Evolutionary conservation across 2,888 invertebrate genomes (phyloP), one percentile per base, ranked within the genome.

Genomic region (Zygogramma bicolorata): DNA sequence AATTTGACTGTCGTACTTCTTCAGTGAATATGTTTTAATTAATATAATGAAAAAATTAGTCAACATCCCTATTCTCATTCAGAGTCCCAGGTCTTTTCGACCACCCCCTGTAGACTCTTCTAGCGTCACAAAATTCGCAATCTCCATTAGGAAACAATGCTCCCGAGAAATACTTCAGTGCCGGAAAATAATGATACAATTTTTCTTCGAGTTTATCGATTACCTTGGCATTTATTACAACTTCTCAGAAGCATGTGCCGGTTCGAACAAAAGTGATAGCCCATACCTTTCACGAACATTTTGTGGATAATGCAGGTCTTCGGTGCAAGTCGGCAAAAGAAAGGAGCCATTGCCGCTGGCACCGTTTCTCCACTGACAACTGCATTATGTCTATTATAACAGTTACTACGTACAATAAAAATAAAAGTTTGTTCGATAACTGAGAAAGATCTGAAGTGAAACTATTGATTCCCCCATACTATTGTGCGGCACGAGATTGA

Each of bases 311-410:
- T 53, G 53, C 53, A 53, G 53, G 42, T 42, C 42, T 42, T 15
- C 42, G n/a, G 46, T 46, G 46, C 46, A 46, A 8, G 46, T 46
- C 46, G 10, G 53, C 25, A n/a, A 27, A 22, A 42, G 42, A 42
- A 42, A 53, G 46, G 25, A 53, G 53, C 53, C 25, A 27, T 27
- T 53, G 53, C 53, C 25, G 53, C n/a, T 53, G 53, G 53, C 53
- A 53, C 22, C 53, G 25, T 27, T 53, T 25, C 53, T 53, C 15
- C n/a, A 53, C 22, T 27, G 53, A 53, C 53, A 53, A 53, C 53
- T 27, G 53, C 53, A 53, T 53, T 53, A 53, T 53, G 27, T 53
- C 53, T 53, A 27, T 53, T 53, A 53, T 27, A 53, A 53, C 53
- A 53, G 53, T 53, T 25, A 6, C 53, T 53, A 25, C 53, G 25